Conservation (phyloP, 2,113 vertebrate species). For the Callopanchax toddi region DNA sequence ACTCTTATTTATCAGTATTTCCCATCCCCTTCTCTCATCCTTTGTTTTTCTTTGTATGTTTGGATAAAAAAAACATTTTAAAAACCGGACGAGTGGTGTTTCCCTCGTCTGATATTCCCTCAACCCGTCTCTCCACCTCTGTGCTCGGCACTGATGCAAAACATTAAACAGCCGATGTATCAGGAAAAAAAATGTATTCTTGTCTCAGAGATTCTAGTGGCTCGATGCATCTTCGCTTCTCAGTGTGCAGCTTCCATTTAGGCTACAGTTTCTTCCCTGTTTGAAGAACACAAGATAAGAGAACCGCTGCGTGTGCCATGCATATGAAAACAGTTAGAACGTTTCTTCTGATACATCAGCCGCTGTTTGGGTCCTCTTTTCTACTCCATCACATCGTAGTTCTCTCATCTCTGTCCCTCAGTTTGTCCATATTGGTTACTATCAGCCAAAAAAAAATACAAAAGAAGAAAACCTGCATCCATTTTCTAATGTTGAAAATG, state of each 20-base stretch:
- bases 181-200: conserved; percentile 55
- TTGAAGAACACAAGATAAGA: conserved; percentile 41
- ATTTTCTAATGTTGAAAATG: conserved; percentile 98
- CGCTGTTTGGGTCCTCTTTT: conserved; percentile 58
- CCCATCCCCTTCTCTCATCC: conserved; percentile 54
- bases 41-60: conserved; percentile 58
- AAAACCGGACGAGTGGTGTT: conserved; percentile 48
- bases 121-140: conserved; percentile 43
- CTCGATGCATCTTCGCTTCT: conserved; percentile 75
- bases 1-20: conserved; percentile 73
- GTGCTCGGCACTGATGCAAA: conserved; percentile 65
- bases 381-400: conserved; percentile 58
- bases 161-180: conserved; percentile 57
- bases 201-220: conserved; percentile 55
- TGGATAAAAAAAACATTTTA: conserved; percentile 33
- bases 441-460: conserved; percentile 83
- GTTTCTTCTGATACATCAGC: conserved; percentile 66
- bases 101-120: conserved; percentile 46
- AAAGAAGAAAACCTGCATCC: conserved; percentile 85
- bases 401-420: conserved; percentile 48
- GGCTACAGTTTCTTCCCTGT: conserved; percentile 37
- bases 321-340: conserved; percentile 31
- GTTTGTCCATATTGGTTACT: conserved; percentile 78
- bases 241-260: conserved; percentile 77
- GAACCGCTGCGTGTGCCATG: conserved; percentile 31